Evolutionary conservation across 64 coral and sea anemone species (phyloP).

Genomic region (Stichodactyla helianthus): DNA sequence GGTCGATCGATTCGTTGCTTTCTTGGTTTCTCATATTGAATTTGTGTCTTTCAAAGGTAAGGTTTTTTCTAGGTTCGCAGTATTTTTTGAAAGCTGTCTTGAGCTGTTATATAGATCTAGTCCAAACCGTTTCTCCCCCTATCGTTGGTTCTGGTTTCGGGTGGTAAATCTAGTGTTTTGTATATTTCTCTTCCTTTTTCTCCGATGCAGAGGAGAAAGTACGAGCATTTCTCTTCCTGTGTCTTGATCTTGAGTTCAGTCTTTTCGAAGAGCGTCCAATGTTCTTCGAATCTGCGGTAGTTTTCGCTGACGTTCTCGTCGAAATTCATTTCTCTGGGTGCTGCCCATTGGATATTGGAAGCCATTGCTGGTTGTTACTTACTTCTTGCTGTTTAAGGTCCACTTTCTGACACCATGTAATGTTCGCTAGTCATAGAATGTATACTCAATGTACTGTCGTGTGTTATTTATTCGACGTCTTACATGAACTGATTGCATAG

Average conservation of each 20-base stretch:
- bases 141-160: neutral
- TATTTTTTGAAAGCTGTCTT: neutral
- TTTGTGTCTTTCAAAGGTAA: neutral
- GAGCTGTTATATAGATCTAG: neutral
- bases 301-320: conserved; percentile 58
- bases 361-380: conserved; percentile 9
- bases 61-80: neutral
- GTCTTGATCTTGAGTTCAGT: conserved; percentile 40
- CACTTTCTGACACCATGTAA: conserved; percentile 65
- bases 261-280: conserved; percentile 60
- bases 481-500: no score
- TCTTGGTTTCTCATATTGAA: neutral
- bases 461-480: no score
- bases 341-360: conserved; percentile 41
- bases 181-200: conserved; percentile 45
- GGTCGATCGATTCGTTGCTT: no score
- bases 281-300: conserved; percentile 51
- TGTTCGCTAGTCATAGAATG: neutral
- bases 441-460: no score
- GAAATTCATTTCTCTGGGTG: conserved; percentile 28
- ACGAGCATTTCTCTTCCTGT: conserved; percentile 42
- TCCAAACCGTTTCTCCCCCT: neutral
- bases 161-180: conserved; percentile 23
- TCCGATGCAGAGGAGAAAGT: conserved; percentile 60
- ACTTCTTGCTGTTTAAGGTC: neutral